Base-by-base conservation (phyloP, 2,797 vertebrate species). In the Phrynocephalus vlangalii region DNA sequence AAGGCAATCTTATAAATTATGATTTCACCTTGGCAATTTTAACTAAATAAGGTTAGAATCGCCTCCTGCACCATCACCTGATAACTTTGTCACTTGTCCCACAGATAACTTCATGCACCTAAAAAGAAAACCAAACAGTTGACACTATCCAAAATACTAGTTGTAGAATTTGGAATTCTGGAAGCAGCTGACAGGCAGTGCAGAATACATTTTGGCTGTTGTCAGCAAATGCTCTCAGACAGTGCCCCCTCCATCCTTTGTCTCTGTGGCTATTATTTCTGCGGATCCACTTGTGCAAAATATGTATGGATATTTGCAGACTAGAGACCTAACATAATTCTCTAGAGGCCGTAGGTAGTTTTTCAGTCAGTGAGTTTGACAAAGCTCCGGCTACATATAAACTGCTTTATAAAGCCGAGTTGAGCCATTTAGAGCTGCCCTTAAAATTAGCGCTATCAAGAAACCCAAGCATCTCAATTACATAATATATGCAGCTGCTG, bases 201-300 rank as follows among this genome's bases (percentile, higher is more conserved):
- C 18, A 15, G 1, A 90, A 89, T 44, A 3, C 85, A 48, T 33
- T 68, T 22, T 92, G 94, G 87, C 33, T 83, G 67, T 88, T 92
- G 82, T 79, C 81, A 87, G 73, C 56, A 90, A 79, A 89, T 91
- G 9, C 9, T 77, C 38, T 89, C 68, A 89, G 83, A 84, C 8
- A 48, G 82, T 68, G 89, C 79, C 60, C 71, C 85, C 81, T 66
- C 71, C 84, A 66, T 71, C 86, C 82, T 66, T 75, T 83, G 63
- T 70, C 83, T 50, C 6, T 60, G 89, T 82, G 60, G 85, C 33
- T 22, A 15, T 93, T 67, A n/a, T 87, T 90, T 92, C 92, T 91
- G 89, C 84, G 70, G 87, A 91, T 86, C 30, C 86, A 52, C 60
- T 93, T 94, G 52, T 76, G 84, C 94, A 95, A 95, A 95, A 94